These are phyloP conservation scores for Pemphigus obesinymphae DNA, from an alignment of 1,140 invertebrate genomes.

Conservation along the genomic window DNA sequence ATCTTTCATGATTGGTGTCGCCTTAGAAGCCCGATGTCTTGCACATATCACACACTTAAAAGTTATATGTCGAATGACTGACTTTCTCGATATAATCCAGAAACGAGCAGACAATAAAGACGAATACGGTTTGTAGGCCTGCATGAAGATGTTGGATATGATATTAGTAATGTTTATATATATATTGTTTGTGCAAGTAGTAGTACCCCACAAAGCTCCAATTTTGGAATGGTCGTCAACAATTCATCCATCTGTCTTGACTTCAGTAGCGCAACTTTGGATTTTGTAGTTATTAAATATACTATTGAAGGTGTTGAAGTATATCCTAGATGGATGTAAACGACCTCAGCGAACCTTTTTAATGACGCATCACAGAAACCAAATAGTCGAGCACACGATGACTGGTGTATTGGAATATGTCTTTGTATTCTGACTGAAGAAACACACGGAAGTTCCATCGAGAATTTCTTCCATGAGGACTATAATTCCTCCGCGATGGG, in stretches of 20 bases:
- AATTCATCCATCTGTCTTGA: too few relatives aligned
- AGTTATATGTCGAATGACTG: not conserved
- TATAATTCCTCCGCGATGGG: not conserved
- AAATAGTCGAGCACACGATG: constrained; percentile 39
- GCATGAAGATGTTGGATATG: constrained; percentile 35
- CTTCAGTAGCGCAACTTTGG: too few relatives aligned
- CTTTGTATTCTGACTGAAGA: not conserved
- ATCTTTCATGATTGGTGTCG: not conserved
- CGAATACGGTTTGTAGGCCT: not conserved
- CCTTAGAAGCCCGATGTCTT: not conserved
- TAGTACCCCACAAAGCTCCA: too few relatives aligned
- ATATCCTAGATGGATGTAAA: too few relatives aligned
- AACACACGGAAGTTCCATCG: not conserved
- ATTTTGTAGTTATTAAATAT: too few relatives aligned
- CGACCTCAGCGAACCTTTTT: too few relatives aligned
- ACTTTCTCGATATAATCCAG: not conserved
- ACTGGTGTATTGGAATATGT: not conserved
- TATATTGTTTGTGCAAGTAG: too few relatives aligned
- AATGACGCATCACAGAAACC: too few relatives aligned
- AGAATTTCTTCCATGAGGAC: not conserved
- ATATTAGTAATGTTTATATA: too few relatives aligned
- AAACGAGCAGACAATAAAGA: too few relatives aligned
- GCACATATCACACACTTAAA: too few relatives aligned
- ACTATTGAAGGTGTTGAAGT: not conserved
- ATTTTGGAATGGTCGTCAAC: too few relatives aligned